Evolutionary conservation across 2,113 vertebrate species (phyloP).

Genomic region (Sturnira hondurensis): DNA sequence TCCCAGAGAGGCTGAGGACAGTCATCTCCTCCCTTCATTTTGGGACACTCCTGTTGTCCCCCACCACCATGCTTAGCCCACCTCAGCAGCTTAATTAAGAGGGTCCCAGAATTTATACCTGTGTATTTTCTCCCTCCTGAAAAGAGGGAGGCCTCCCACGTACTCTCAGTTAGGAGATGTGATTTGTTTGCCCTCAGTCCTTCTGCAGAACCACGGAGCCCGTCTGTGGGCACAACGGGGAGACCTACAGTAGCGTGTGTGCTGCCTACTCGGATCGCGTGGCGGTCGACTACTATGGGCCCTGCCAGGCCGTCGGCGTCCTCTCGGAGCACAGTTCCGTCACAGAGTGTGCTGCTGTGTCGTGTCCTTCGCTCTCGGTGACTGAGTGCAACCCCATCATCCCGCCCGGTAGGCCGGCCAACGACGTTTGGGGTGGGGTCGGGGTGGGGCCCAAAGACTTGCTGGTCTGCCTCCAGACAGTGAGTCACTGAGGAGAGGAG

Average conservation of each 20-base stretch:
- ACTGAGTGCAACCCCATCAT: slow-evolving; percentile 87
- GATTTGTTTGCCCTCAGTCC: slow-evolving; percentile 57
- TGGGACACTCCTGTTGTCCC: neutral
- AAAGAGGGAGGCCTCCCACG: neutral
- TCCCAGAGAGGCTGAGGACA: neutral
- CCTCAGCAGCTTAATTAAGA: neutral
- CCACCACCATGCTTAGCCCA: neutral
- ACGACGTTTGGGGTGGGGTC: neutral
- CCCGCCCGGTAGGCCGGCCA: slow-evolving; percentile 87
- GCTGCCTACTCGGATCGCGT: slow-evolving; percentile 92
- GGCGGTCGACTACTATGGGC: slow-evolving; percentile 89
- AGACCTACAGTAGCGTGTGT: slow-evolving; percentile 91
- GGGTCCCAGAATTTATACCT: neutral
- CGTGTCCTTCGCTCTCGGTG: slow-evolving; percentile 84
- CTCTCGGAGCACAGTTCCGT: slow-evolving; percentile 81
- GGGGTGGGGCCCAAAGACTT: neutral
- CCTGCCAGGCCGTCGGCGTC: slow-evolving; percentile 89
- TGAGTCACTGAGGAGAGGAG: neutral
- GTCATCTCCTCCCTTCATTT: neutral
- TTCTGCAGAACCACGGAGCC: slow-evolving; percentile 85
- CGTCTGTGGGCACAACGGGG: slow-evolving; percentile 92
- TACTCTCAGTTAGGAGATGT: neutral
- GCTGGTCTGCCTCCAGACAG: neutral
- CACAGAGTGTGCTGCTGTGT: slow-evolving; percentile 86
- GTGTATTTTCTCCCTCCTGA: neutral